Evolutionary conservation across 2,797 vertebrate genomes (phyloP).

Genomic region (Spinus olivaceus): DNA sequence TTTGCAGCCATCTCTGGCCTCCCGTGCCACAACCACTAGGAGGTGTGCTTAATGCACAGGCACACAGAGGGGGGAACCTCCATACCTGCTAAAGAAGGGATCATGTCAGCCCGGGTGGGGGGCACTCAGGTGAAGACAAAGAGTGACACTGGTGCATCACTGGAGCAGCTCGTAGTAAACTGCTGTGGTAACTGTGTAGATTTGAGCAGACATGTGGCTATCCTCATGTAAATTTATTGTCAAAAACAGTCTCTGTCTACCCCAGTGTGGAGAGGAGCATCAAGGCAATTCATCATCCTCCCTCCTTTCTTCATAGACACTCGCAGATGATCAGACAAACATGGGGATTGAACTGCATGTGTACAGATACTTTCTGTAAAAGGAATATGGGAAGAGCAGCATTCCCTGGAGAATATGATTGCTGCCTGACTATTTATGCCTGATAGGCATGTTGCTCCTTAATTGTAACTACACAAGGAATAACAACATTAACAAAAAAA

Average conservation of each 20-base stretch:
- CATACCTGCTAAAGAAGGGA: not conserved
- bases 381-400: not conserved
- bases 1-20: not conserved
- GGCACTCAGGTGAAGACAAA: not conserved
- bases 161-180: not conserved
- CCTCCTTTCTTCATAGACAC: not conserved
- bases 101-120: not conserved
- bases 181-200: not conserved
- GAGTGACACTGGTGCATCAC: not conserved
- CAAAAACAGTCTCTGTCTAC: not conserved
- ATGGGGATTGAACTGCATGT: not conserved
- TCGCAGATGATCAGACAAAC: constrained; percentile 3
- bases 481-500: not conserved
- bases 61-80: not conserved
- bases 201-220: not conserved
- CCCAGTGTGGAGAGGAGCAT: not conserved
- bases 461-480: constrained; percentile 21
- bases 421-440: constrained; percentile 41
- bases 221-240: not conserved
- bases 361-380: not conserved
- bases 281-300: not conserved
- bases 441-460: constrained; percentile 25
- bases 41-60: constrained; percentile 2
- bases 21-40: not conserved
- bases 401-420: not conserved